phyloP scores from a whole-genome alignment of 2,113 vertebrate genomes.

The Ovis canadensis region DNA sequence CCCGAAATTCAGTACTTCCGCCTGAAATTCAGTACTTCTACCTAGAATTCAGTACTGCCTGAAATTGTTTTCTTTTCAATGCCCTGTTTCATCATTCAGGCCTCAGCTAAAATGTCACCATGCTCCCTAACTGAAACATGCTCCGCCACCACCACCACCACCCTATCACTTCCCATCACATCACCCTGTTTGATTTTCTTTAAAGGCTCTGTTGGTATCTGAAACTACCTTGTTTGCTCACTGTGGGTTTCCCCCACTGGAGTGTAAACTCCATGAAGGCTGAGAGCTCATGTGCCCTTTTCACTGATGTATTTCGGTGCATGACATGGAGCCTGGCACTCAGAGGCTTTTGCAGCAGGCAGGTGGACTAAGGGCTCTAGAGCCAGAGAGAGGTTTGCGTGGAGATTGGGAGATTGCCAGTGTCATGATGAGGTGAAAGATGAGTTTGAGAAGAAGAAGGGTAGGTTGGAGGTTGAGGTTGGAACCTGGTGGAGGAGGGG shows the following conservation, averaged over 20 bases:
- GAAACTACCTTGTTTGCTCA: background rate
- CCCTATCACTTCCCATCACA: background rate
- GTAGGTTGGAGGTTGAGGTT: background rate
- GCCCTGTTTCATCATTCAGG: background rate
- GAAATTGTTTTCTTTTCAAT: background rate
- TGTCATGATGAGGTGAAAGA: background rate
- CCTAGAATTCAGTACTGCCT: background rate
- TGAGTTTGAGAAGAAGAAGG: background rate
- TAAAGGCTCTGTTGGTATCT: background rate
- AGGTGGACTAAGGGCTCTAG: background rate
- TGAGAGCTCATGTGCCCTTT: background rate
- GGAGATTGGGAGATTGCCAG: background rate
- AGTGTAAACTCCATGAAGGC: background rate
- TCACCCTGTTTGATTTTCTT: background rate
- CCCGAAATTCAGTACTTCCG: background rate
- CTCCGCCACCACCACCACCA: too few species aligned
- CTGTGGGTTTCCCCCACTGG: background rate
- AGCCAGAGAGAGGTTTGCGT: background rate
- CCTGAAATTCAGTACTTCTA: background rate
- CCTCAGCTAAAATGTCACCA: background rate
- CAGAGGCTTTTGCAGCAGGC: background rate
- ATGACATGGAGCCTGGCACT: background rate
- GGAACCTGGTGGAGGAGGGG: background rate
- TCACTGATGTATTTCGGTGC: fast-evolving
- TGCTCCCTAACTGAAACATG: background rate